Conservation (phyloP, 2,797 vertebrate species). For the Oryzias dopingdopingensis region DNA sequence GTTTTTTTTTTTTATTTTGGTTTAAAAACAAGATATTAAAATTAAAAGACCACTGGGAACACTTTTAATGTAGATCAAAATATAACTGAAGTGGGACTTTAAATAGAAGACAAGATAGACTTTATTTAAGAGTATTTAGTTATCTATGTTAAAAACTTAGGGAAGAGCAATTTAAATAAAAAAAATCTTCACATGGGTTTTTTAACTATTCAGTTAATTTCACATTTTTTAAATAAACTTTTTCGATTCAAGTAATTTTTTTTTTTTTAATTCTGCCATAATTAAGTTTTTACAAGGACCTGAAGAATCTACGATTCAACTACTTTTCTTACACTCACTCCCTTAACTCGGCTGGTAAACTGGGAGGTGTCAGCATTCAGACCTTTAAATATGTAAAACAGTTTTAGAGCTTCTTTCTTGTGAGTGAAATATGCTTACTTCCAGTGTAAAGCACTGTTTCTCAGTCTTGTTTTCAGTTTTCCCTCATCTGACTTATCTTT, state of each 20-base stretch:
- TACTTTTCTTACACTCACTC: constrained; percentile 63
- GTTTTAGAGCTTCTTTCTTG: constrained; percentile 8
- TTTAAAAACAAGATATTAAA: too few relatives aligned
- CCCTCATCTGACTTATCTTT: constrained; percentile 11
- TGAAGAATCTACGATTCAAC: constrained; percentile 63
- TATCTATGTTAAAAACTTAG: too few relatives aligned
- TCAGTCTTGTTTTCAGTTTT: constrained; percentile 9
- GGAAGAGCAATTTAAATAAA: too few relatives aligned
- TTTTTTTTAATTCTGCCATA: constrained; percentile 46
- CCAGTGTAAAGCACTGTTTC: constrained; percentile 1
- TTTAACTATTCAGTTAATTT: too few relatives aligned
- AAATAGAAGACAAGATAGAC: too few relatives aligned
- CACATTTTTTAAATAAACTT: background rate
- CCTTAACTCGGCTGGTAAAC: constrained; percentile 68
- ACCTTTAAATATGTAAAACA: constrained; percentile 19
- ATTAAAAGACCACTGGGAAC: too few relatives aligned
- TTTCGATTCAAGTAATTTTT: constrained; percentile 32
- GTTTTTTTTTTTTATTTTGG: too few relatives aligned
- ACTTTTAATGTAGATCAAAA: too few relatives aligned
- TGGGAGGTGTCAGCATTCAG: constrained; percentile 38
- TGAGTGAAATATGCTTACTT: constrained; percentile 2
- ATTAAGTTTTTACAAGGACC: constrained; percentile 51
- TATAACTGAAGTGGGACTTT: too few relatives aligned
- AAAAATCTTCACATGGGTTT: too few relatives aligned
- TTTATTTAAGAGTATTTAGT: too few relatives aligned